Evolutionary conservation across 2,888 invertebrate genomes (phyloP).

Genomic region (Callyntrura sp.): DNA sequence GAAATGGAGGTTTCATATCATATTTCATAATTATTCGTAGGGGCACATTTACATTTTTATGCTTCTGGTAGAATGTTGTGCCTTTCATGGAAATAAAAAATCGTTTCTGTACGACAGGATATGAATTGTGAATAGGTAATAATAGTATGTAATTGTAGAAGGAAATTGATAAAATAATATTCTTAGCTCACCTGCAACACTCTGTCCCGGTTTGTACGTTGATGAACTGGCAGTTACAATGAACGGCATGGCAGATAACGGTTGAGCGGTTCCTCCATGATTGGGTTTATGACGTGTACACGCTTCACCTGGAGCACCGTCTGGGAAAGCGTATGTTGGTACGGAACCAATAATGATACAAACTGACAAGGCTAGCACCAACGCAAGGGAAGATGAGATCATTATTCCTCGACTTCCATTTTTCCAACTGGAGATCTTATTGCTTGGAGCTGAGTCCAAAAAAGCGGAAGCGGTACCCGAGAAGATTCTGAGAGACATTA

Average conservation of each 20-base stretch:
- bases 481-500: constrained; percentile 4
- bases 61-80: too few relatives aligned
- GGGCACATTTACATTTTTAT: too few relatives aligned
- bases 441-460: constrained; percentile 39
- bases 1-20: too few relatives aligned
- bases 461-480: background rate
- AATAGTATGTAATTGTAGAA: background rate
- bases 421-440: constrained; percentile 60
- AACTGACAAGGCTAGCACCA: constrained; percentile 64
- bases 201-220: constrained; percentile 79
- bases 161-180: background rate
- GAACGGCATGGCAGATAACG: constrained; percentile 81
- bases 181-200: constrained; percentile 79
- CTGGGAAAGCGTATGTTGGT: constrained; percentile 78
- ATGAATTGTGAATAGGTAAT: too few relatives aligned
- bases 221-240: constrained; percentile 81
- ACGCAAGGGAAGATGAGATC: constrained; percentile 66
- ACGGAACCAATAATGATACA: constrained; percentile 53
- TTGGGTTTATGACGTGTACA: constrained; percentile 82
- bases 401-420: constrained; percentile 68
- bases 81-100: too few relatives aligned
- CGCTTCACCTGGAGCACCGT: constrained; percentile 82
- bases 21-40: too few relatives aligned
- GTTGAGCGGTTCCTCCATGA: constrained; percentile 83
- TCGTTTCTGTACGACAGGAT: too few relatives aligned